phyloP scores from a whole-genome alignment of 2,888 invertebrate genomes.

The Tipula helvola region DNA sequence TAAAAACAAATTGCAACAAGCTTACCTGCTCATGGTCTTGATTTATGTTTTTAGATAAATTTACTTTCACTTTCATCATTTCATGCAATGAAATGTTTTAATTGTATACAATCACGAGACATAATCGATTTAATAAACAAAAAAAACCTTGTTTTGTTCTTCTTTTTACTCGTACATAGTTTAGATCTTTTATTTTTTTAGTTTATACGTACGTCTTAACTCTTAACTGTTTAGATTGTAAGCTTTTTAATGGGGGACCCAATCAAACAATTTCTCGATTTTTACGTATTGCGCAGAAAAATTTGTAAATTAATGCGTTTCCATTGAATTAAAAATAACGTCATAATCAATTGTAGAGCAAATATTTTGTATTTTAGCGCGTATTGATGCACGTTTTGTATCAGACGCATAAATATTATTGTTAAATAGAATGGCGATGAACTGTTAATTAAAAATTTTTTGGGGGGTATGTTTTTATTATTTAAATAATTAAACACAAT shows the following conservation, averaged over 20 bases:
- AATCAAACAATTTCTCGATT: background rate
- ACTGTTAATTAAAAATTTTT: background rate
- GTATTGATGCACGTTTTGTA: background rate
- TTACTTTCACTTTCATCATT: background rate
- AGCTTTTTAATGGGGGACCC: background rate
- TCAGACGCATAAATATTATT: background rate
- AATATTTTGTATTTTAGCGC: background rate
- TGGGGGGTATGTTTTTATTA: background rate
- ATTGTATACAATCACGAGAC: background rate
- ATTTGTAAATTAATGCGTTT: background rate
- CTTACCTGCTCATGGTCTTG: background rate
- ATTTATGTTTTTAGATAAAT: background rate
- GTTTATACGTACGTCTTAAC: background rate
- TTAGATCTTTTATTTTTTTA: background rate
- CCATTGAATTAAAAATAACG: background rate
- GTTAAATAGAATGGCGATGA: background rate
- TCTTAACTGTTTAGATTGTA: background rate
- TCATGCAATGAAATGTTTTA: background rate
- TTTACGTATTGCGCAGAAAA: background rate
- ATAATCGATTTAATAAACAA: background rate
- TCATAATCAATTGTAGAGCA: background rate
- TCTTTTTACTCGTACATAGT: background rate
- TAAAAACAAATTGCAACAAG: background rate
- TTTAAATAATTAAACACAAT: background rate
- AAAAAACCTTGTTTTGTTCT: background rate